A percentile compares a stretch with the other conserved stretches of the same genome.
These are phyloP conservation scores for Rallus limicola DNA, from an alignment of 2,113 vertebrate species.

Conservation along the genomic window DNA sequence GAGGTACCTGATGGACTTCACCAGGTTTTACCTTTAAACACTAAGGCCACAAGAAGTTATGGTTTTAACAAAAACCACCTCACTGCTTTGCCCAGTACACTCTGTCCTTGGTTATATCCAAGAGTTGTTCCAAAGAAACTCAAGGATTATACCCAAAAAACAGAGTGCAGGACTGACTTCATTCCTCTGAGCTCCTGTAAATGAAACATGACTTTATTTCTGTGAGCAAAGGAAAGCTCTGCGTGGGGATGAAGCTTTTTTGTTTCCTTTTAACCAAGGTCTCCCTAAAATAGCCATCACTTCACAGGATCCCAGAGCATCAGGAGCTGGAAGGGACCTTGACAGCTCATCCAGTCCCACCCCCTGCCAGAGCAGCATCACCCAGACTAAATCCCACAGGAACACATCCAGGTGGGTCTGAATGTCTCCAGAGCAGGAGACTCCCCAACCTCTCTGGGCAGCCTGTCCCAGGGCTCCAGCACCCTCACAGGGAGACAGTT, in stretches of 20 bases:
- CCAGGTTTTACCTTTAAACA: background rate
- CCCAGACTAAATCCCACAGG: too few relatives aligned
- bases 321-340: too few relatives aligned
- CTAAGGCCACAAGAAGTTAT: background rate
- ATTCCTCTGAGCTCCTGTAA: conserved; percentile 14
- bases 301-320: too few relatives aligned
- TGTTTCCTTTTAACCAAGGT: background rate
- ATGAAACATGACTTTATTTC: background rate
- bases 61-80: conserved; percentile 12
- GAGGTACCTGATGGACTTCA: background rate
- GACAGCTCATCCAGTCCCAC: too few relatives aligned
- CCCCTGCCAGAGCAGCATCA: too few relatives aligned
- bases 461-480: too few relatives aligned
- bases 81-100: conserved; percentile 39
- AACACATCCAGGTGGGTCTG: too few relatives aligned
- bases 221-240: background rate
- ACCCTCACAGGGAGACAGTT: too few relatives aligned
- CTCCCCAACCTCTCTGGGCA: too few relatives aligned
- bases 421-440: too few relatives aligned
- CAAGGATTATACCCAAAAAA: background rate
- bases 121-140: conserved; percentile 34
- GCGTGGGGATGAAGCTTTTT: background rate
- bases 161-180: background rate
- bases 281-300: background rate
- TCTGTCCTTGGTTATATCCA: background rate